These are phyloP conservation scores for Cossypha polioptera DNA, from an alignment of 2,797 vertebrate genomes.

Conservation along the genomic window DNA sequence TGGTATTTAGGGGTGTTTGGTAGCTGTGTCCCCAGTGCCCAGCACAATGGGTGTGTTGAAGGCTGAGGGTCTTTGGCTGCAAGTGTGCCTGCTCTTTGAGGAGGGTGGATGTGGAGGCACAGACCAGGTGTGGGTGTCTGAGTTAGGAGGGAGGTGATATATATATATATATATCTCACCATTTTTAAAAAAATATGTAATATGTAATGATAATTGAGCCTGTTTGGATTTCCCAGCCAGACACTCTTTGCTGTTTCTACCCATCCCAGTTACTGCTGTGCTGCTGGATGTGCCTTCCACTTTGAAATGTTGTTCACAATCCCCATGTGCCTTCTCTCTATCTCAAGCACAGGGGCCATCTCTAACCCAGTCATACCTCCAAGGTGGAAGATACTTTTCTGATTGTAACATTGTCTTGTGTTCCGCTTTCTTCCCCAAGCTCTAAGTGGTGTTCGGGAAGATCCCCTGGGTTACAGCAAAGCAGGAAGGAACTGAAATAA, in stretches of 20 bases:
- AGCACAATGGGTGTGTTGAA: neutral
- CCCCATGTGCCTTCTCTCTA: neutral
- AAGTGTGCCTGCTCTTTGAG: neutral
- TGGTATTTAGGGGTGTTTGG: neutral
- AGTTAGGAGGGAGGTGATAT: neutral
- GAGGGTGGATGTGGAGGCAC: neutral
- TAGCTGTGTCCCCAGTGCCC: neutral
- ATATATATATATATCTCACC: neutral
- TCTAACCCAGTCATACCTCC: neutral
- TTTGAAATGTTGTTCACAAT: neutral
- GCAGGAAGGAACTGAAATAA: conserved; percentile 45
- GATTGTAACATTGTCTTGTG: neutral
- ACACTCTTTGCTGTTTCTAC: neutral
- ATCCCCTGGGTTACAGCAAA: neutral
- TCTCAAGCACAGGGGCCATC: neutral
- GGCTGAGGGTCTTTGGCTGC: neutral
- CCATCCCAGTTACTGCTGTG: neutral
- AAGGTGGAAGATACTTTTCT: neutral
- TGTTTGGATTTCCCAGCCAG: neutral
- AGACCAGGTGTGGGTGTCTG: neutral
- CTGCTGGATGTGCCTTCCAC: neutral
- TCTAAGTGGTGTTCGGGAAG: conserved; percentile 10
- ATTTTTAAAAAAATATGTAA: no score
- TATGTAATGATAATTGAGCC: neutral
- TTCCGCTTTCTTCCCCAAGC: neutral